phyloP scores from a whole-genome alignment of 2,113 vertebrate genomes.

The Psilopsiagon aurifrons region DNA sequence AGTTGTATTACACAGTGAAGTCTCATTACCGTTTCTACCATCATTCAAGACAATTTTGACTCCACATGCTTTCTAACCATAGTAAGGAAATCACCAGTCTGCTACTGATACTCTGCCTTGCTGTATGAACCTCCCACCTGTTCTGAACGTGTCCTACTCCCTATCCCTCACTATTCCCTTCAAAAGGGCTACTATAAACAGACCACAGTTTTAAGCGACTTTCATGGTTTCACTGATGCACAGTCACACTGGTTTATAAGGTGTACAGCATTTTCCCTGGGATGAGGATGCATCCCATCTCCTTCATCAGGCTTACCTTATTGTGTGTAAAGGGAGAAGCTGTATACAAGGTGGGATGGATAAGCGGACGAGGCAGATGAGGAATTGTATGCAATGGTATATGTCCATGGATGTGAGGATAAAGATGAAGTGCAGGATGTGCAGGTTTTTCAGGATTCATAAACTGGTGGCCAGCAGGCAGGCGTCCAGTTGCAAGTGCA shows the following conservation, averaged over 20 bases:
- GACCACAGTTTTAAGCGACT: background rate
- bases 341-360: constrained; percentile 92
- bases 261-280: background rate
- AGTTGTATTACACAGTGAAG: background rate
- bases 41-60: background rate
- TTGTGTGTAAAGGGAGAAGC: constrained; percentile 92
- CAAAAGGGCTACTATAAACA: background rate
- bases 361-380: constrained; percentile 88
- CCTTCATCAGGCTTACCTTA: constrained; percentile 81
- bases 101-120: background rate
- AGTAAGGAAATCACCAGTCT: background rate
- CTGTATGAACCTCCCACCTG: background rate
- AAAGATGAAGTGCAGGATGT: constrained; percentile 94
- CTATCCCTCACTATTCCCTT: background rate
- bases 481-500: constrained; percentile 80
- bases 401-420: constrained; percentile 98
- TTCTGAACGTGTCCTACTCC: background rate
- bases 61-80: background rate
- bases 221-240: background rate
- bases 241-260: background rate
- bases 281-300: background rate
- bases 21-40: background rate
- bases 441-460: constrained; percentile 89
- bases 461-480: constrained; percentile 90
- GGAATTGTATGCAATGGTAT: constrained; percentile 91